A percentile compares a stretch with the other conserved stretches of the same genome.
Evolutionary conservation across 2,888 invertebrate species (phyloP).

Genomic region (Stenodema calcarata): DNA sequence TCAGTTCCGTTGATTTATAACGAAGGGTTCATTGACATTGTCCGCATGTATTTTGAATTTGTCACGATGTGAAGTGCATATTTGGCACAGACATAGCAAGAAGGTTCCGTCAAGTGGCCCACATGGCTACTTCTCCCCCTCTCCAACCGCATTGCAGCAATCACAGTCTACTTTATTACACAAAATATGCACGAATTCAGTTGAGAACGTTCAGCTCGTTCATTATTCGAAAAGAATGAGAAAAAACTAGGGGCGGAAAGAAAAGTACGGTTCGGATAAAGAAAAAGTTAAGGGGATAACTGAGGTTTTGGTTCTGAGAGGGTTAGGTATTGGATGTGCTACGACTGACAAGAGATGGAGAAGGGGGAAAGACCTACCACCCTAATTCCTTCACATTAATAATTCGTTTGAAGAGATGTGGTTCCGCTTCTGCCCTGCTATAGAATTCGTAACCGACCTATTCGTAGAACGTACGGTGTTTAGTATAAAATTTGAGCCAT

Average conservation of each 20-base stretch:
- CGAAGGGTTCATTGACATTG: no score
- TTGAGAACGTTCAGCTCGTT: not conserved
- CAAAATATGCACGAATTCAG: not conserved
- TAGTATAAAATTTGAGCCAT: no score
- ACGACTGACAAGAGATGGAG: not conserved
- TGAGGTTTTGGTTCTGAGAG: not conserved
- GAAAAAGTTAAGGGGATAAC: not conserved
- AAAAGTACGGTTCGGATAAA: not conserved
- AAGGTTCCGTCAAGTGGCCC: not conserved
- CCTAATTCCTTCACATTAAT: not conserved
- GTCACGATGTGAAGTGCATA: no score
- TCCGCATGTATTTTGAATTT: no score
- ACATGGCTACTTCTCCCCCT: not conserved
- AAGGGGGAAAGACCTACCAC: not conserved
- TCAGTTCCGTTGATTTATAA: no score
- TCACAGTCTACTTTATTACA: not conserved
- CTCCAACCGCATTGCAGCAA: slow-evolving; percentile 12
- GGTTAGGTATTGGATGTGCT: not conserved
- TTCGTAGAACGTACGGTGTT: not conserved
- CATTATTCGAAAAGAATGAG: not conserved
- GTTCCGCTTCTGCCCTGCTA: not conserved
- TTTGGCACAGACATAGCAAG: not conserved
- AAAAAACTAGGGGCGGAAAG: not conserved
- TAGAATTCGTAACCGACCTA: not conserved
- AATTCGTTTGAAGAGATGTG: not conserved